Conservation (phyloP, 2,888 invertebrate species). For the Pandemis corylana region DNA sequence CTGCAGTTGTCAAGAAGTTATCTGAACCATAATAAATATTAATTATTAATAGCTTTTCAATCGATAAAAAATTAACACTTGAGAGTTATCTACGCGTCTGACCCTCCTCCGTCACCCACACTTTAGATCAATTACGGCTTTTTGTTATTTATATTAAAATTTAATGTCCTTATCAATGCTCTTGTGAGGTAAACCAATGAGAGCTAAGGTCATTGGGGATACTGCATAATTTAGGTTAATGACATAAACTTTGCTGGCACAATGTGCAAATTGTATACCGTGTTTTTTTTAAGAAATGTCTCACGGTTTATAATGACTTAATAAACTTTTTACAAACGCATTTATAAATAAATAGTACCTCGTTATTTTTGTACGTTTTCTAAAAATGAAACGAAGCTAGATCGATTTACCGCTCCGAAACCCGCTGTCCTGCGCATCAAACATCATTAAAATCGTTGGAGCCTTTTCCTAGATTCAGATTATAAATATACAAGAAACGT, state of each 20-base stretch:
- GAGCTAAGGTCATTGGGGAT: background rate
- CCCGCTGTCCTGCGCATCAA: no score
- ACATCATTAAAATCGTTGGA: no score
- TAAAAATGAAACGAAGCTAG: no score
- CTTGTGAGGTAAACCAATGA: background rate
- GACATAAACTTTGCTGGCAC: background rate
- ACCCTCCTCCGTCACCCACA: conserved; percentile 29
- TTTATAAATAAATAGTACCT: no score
- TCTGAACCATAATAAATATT: conserved; percentile 30
- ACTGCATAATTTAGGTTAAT: conserved; percentile 5
- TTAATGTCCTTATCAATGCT: background rate
- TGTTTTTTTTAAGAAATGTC: background rate
- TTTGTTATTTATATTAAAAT: background rate
- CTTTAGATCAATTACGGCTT: conserved; percentile 30
- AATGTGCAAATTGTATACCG: background rate
- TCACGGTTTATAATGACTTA: background rate
- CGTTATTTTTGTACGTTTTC: no score
- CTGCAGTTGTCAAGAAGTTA: conserved; percentile 19
- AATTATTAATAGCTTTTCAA: conserved; percentile 32
- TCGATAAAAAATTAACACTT: conserved; percentile 31
- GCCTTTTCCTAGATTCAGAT: no score
- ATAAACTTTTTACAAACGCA: no score
- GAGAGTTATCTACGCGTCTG: conserved; percentile 19
- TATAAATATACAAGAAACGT: no score
- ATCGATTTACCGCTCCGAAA: no score